A percentile compares a stretch with the other conserved stretches of the same genome.
phyloP scores from a whole-genome alignment of 2,797 vertebrate genomes.

The Dicrostonyx torquatus region DNA sequence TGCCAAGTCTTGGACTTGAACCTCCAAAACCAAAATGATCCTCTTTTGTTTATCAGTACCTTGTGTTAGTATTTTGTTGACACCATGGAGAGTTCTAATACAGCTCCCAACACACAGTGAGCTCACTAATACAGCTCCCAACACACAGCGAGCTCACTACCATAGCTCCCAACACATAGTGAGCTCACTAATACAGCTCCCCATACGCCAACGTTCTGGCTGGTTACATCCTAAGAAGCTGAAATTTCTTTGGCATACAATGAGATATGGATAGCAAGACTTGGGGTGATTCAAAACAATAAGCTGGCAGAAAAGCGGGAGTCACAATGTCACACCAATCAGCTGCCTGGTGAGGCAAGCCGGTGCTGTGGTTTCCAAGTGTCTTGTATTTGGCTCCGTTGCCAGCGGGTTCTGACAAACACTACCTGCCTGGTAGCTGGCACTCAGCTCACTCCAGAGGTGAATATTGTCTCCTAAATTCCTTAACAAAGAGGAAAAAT shows the following conservation, averaged over 20 bases:
- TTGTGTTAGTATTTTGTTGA: not conserved
- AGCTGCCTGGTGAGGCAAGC: not conserved
- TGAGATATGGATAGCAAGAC: slow-evolving; percentile 33
- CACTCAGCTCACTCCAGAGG: slow-evolving; percentile 13
- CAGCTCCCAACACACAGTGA: not conserved
- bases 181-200: not conserved
- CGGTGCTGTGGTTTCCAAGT: slow-evolving; percentile 35
- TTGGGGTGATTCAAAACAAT: not conserved
- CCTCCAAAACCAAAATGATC: not conserved
- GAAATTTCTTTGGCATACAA: slow-evolving; percentile 33
- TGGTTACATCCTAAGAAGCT: not conserved
- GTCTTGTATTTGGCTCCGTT: not conserved
- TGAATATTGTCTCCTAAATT: slow-evolving; percentile 43
- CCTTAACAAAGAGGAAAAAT: not conserved
- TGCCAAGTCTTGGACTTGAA: not conserved
- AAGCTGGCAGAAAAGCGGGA: not conserved
- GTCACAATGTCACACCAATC: not conserved
- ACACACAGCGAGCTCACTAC: not conserved
- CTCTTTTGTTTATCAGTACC: not conserved
- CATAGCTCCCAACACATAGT: not conserved
- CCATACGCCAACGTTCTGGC: not conserved
- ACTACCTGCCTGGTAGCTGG: not conserved
- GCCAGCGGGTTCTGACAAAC: slow-evolving; percentile 45
- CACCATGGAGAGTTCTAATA: not conserved
- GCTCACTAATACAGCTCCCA: not conserved